These are phyloP conservation scores for Cynoglossus semilaevis DNA, from an alignment of 2,113 vertebrate genomes.

Conservation along the genomic window DNA sequence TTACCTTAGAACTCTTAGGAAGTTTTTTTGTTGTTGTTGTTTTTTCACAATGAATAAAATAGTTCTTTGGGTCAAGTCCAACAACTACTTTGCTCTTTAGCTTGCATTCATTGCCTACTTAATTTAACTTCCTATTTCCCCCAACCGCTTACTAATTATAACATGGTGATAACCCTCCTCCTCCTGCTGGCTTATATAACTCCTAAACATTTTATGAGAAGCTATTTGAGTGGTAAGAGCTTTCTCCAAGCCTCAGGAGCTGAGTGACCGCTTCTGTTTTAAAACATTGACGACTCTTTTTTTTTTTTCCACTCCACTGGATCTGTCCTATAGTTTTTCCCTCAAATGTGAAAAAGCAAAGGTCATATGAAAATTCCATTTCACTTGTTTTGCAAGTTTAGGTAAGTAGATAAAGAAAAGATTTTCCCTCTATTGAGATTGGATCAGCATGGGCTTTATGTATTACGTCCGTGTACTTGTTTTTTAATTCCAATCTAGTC, in stretches of 20 bases:
- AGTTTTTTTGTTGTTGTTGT: too few species aligned
- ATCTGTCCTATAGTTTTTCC: neutral
- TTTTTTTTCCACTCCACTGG: conserved; percentile 58
- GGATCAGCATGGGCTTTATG: too few species aligned
- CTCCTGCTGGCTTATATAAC: conserved; percentile 61
- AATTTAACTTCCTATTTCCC: conserved; percentile 18
- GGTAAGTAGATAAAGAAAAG: neutral
- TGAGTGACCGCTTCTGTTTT: conserved; percentile 38
- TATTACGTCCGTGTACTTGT: too few species aligned
- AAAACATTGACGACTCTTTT: conserved; percentile 68
- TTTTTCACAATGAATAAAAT: too few species aligned
- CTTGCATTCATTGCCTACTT: conserved; percentile 26
- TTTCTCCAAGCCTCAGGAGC: conserved; percentile 48
- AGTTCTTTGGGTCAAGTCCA: neutral
- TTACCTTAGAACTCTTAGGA: too few species aligned
- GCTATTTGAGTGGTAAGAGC: conserved; percentile 60
- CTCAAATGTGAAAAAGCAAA: conserved; percentile 12
- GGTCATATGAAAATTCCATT: neutral
- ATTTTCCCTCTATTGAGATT: too few species aligned
- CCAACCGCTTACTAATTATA: conserved; percentile 35
- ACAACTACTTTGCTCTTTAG: neutral
- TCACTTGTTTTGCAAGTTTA: neutral
- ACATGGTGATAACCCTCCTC: conserved; percentile 30
- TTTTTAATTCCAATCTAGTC: neutral
- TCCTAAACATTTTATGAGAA: conserved; percentile 64